Conservation (phyloP, 1,140 invertebrate genomes). For the Drosophila asahinai region DNA sequence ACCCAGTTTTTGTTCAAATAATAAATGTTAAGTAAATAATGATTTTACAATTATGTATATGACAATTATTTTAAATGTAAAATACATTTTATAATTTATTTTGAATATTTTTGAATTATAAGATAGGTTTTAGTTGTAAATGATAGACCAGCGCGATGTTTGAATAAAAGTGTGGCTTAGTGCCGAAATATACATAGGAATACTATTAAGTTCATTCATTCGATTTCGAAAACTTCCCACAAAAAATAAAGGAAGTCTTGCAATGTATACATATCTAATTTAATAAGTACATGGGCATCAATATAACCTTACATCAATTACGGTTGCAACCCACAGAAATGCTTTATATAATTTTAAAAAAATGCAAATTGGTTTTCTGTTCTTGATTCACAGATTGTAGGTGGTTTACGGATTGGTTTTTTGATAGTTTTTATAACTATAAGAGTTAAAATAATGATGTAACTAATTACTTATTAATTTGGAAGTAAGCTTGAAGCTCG, state of each 20-base stretch:
- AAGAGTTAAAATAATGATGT: too few species aligned
- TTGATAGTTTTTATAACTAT: too few species aligned
- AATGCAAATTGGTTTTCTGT: too few species aligned
- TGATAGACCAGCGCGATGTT: background rate
- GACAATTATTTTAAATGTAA: background rate
- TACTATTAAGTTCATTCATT: conserved; percentile 9
- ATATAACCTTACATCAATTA: too few species aligned
- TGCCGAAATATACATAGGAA: background rate
- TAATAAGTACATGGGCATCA: background rate
- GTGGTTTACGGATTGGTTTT: too few species aligned
- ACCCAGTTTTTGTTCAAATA: too few species aligned
- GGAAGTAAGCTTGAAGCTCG: too few species aligned
- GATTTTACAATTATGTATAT: background rate
- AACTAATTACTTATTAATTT: too few species aligned
- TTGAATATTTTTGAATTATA: background rate
- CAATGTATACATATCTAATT: background rate
- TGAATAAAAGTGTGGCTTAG: background rate
- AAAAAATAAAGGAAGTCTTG: background rate
- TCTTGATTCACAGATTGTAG: too few species aligned
- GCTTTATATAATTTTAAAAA: too few species aligned
- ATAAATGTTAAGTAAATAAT: background rate
- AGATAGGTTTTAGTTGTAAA: background rate
- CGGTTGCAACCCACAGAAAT: too few species aligned
- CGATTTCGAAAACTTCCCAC: background rate
- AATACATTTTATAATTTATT: conserved; percentile 1